Conservation (phyloP, 2,113 vertebrate species). For the Herpetotheres cachinnans region DNA sequence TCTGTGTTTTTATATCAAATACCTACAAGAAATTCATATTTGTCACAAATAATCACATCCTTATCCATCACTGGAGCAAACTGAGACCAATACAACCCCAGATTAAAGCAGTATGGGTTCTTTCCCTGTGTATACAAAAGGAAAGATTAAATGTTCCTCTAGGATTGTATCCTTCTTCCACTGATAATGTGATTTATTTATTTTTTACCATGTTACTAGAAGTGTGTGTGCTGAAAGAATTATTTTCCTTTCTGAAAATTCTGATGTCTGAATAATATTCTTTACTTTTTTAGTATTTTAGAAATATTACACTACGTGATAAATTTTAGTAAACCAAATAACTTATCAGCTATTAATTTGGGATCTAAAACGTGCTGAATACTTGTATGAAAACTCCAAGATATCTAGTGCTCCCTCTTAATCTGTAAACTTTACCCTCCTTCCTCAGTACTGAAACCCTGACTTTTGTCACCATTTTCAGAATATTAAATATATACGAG, state of each 20-base stretch:
- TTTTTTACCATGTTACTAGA: background rate
- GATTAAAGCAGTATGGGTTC: background rate
- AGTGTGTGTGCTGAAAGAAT: background rate
- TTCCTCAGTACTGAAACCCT: background rate
- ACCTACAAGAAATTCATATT: background rate
- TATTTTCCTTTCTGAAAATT: background rate
- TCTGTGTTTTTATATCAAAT: background rate
- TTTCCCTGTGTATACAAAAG: background rate
- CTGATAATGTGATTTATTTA: background rate
- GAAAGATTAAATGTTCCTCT: background rate
- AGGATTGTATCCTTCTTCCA: background rate
- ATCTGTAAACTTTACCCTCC: background rate
- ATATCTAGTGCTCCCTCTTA: background rate
- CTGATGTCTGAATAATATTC: background rate
- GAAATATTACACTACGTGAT: background rate
- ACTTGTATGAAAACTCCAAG: background rate
- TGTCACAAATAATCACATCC: background rate
- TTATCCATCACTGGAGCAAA: constrained; percentile 10
- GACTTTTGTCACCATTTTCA: background rate
- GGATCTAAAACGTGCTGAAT: background rate
- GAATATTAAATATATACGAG: background rate
- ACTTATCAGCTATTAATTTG: background rate
- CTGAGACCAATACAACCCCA: background rate
- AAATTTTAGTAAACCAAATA: background rate
- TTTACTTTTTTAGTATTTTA: background rate